Base-by-base conservation (phyloP, 2,888 invertebrate genomes). In the Cerastoderma edule region DNA sequence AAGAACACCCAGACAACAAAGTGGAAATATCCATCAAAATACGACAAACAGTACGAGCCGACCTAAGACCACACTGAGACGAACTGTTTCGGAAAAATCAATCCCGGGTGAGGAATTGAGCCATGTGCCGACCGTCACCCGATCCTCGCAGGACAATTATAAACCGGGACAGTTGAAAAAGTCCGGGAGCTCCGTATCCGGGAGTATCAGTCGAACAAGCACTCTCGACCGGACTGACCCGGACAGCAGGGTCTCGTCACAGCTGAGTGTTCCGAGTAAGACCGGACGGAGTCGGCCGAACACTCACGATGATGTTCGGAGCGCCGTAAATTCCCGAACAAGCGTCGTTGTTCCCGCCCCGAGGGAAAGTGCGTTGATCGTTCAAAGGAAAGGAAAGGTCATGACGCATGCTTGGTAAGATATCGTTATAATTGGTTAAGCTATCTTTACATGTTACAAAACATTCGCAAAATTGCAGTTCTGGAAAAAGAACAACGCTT, bases 41-140 rank as follows among this genome's bases (percentile, higher is more conserved):
- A 65, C 65, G 6, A 65, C n/a, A 46, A 4, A 24, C n/a, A 39
- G 8, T 19, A 13, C 67, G 13, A 53, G 53, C 24, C 64, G 80
- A 60, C 80, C 80, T 5, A 77, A 80, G 57, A 77, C 80, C n/a
- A 77, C 77, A 24, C 66, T 77, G 19, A 57, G 80, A 24, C 57
- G 80, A 56, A 75, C 80, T 13, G 24, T 53, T 1, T 80, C 80
- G 19, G 80, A 80, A 60, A 80, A 77, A 56, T 60, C 69, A 2
- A 33, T 46, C 24, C 30, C 27, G 13, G 50, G n/a, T n/a, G 24
- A 69, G 2, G 50, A 60, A 13, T 63, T 46, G 50, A 32, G 22
- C 28, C 69, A 54, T 28, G 28, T 39, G 28, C 33, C 54, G 13
- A 24, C 33, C n/a, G n/a, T 60, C 13, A 10, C 39, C 13, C 39